Base-by-base conservation (phyloP, 2,888 invertebrate species). In the Agonopterix alstromeriana region DNA sequence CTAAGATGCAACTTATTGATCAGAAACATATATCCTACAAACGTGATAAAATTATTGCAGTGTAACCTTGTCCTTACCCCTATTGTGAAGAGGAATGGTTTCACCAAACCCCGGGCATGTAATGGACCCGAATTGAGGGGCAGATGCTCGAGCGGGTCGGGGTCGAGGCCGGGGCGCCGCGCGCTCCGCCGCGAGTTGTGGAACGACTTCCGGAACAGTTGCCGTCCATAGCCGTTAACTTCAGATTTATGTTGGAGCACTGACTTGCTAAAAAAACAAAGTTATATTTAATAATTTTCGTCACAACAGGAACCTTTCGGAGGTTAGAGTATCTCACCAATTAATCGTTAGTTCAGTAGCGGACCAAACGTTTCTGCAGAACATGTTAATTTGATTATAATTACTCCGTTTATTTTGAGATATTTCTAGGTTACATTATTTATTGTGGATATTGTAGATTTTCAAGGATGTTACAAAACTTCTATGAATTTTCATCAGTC, bases 21-120 rank as follows among this genome's bases (percentile, higher is more conserved):
- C 3, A 17, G 17, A 17, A 17, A 17, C 17, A 17, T 3, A 17
- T 17, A 27, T 27, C 27, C 27, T 27, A 27, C 27, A 27, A 27
- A 12, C 8, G 40, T 43, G 14, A 36, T 35, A 38, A 43, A 38
- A 14, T 52, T 43, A 40, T n/a, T 10, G 17, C 17, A 17, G 17
- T 27, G 27, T 27, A 27, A 27, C n/a, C n/a, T n/a, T n/a, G 7
- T 51, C 65, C 89, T 85, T 86, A 94, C 94, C 70, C 90, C 88
- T 47, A 93, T 64, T 46, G 93, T 91, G 70, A 94, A 94, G 42
- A 90, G 71, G 45, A 94, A 82, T 12, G 93, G 92, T 76, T 90
- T 93, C 66, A 90, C 82, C 46, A 94, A 73, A 54, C 77, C 82
- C 43, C 72, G 77, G 10, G 81, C 58, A 47, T 79, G 66, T 50